Percentiles rank a stretch among this genome's conserved stretches.
Evolutionary conservation across 2,888 invertebrate species (phyloP).

Genomic region (Lampropteryx suffumata): DNA sequence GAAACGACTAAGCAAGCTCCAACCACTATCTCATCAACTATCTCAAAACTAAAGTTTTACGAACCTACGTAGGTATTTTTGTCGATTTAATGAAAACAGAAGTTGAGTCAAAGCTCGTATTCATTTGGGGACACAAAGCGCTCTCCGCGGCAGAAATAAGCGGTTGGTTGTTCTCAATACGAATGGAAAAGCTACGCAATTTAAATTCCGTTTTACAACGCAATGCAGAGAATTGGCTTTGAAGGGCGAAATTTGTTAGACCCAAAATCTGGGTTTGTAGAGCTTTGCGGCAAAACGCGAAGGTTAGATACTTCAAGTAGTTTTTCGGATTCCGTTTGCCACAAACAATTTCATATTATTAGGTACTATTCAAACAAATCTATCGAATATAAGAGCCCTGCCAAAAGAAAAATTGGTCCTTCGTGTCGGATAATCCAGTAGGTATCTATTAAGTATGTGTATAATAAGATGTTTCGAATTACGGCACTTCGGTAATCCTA

Average conservation of each 20-base stretch:
- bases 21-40: no score
- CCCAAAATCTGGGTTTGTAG: no score
- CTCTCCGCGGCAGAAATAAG: background rate
- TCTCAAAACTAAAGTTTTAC: background rate
- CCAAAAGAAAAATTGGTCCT: background rate
- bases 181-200: conserved; percentile 7
- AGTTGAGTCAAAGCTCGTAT: conserved; percentile 4
- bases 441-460: no score
- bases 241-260: background rate
- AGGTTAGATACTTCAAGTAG: no score
- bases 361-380: no score
- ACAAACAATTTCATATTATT: no score
- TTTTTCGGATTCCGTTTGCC: no score
- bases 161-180: conserved; percentile 7
- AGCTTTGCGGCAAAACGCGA: no score
- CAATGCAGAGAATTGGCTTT: conserved; percentile 10
- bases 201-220: conserved; percentile 16
- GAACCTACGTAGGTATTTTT: background rate
- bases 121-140: conserved; percentile 13
- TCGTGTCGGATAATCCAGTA: conserved; percentile 6
- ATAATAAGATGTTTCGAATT: no score
- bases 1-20: no score
- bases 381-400: no score
- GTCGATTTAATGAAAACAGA: background rate
- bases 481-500: no score